phyloP scores from a whole-genome alignment of 2,113 vertebrate genomes.

The Leucopternis melanops region DNA sequence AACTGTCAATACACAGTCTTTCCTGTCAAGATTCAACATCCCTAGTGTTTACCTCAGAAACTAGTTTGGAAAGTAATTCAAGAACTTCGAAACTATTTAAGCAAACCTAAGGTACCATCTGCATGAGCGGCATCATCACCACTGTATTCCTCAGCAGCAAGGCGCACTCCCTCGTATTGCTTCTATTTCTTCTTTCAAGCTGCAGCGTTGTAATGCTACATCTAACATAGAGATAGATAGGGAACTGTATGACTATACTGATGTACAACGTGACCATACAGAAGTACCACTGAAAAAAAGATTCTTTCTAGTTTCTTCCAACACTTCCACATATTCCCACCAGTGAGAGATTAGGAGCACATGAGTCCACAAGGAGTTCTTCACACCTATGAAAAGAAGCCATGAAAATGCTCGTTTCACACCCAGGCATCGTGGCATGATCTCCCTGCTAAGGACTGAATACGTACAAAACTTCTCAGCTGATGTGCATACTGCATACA shows the following conservation, averaged over 20 bases:
- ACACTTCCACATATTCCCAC: not conserved
- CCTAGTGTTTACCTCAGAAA: not conserved
- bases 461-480: not conserved
- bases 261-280: not conserved
- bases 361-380: not conserved
- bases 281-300: not conserved
- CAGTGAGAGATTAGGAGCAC: not conserved
- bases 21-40: not conserved
- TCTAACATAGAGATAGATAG: not conserved
- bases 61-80: not conserved
- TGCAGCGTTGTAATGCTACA: not conserved
- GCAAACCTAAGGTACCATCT: not conserved
- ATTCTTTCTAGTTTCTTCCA: not conserved
- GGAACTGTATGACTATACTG: not conserved
- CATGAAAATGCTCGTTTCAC: not conserved
- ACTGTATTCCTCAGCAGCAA: not conserved
- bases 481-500: not conserved
- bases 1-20: not conserved
- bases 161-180: not conserved
- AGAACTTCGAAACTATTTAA: not conserved
- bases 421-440: fast-evolving
- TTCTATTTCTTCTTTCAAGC: not conserved
- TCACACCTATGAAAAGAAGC: not conserved
- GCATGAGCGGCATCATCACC: not conserved
- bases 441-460: not conserved